phyloP scores from a whole-genome alignment of 1,140 invertebrate species.

The Samia ricini region DNA sequence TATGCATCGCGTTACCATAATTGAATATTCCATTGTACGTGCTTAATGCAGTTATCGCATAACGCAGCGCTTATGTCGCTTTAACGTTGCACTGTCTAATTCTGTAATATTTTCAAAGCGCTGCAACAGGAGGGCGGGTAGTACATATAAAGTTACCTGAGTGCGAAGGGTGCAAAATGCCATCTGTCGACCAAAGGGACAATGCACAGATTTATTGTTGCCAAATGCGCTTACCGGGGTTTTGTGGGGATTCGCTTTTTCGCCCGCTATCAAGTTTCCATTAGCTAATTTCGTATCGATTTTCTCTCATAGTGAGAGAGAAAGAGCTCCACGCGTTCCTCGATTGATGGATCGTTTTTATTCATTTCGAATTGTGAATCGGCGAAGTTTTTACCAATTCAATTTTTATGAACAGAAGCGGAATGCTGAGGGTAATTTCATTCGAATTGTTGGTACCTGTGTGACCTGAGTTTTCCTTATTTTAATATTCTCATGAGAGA shows the following conservation, averaged over 20 bases:
- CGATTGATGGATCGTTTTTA: conserved; percentile 73
- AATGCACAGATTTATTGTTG: conserved; percentile 69
- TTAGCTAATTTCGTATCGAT: conserved; percentile 75
- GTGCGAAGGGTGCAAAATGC: conserved; percentile 42
- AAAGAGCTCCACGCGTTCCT: conserved; percentile 54
- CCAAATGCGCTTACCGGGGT: conserved; percentile 58
- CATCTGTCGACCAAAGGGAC: conserved; percentile 60
- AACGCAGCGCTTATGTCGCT: conserved; percentile 43
- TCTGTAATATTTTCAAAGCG: conserved; percentile 4
- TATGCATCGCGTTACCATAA: conserved; percentile 55
- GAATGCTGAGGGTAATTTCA: conserved; percentile 52
- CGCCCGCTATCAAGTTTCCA: conserved; percentile 73
- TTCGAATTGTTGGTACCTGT: conserved; percentile 30
- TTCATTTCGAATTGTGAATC: conserved; percentile 53
- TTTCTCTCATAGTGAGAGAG: conserved; percentile 50
- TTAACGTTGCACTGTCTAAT: not conserved
- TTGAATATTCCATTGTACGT: conserved; percentile 70
- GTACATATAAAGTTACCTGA: conserved; percentile 69
- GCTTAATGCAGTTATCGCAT: conserved; percentile 61
- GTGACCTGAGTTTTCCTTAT: conserved; percentile 9
- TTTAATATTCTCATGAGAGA: not conserved
- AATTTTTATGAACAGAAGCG: conserved; percentile 60
- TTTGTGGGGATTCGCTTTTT: conserved; percentile 64
- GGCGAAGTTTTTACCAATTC: conserved; percentile 49
- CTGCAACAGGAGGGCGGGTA: conserved; percentile 4